Evolutionary conservation across 2,113 vertebrate genomes (phyloP).

Genomic region (Agapornis roseicollis): DNA sequence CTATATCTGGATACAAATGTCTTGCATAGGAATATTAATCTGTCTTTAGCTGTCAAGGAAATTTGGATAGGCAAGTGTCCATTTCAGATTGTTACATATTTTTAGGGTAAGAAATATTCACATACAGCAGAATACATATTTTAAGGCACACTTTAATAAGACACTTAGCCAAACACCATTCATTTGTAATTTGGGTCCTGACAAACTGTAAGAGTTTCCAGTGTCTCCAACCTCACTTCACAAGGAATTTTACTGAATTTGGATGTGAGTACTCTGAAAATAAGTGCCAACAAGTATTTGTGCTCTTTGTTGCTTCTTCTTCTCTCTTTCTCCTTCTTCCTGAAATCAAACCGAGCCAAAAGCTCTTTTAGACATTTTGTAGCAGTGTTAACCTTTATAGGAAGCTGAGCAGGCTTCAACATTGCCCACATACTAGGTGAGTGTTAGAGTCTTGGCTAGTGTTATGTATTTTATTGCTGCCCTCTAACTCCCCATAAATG

Average conservation of each 20-base stretch:
- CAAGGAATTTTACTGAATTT: neutral
- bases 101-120: neutral
- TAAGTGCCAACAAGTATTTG: neutral
- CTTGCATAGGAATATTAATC: fast-evolving
- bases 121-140: neutral
- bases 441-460: neutral
- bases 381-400: neutral
- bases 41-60: neutral
- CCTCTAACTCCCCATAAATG: neutral
- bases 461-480: neutral
- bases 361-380: neutral
- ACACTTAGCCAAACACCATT: neutral
- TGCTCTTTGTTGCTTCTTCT: neutral
- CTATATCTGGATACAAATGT: neutral
- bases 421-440: neutral
- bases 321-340: neutral
- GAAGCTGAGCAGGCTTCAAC: neutral
- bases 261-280: neutral
- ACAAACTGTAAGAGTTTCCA: neutral
- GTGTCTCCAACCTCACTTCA: neutral
- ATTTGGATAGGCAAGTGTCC: neutral
- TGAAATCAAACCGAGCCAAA: neutral
- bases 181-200: neutral
- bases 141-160: neutral
- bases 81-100: neutral